Conservation (phyloP, 2,888 invertebrate species). For the Eupithecia tripunctaria region DNA sequence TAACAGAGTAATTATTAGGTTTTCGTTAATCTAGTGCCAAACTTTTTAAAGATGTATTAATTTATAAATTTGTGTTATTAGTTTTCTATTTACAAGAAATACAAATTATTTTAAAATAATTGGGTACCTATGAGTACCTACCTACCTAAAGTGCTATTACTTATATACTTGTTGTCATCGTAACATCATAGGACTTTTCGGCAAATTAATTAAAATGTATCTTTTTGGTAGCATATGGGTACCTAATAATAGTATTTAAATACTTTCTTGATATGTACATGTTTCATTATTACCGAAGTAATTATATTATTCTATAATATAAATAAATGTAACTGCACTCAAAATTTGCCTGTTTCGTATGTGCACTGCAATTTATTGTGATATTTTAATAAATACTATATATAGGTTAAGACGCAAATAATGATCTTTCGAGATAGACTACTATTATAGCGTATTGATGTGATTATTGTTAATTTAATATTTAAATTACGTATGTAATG, state of each 20-base stretch:
- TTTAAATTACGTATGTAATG: conserved; percentile 52
- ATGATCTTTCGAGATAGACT: conserved; percentile 73
- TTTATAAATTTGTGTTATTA: background rate
- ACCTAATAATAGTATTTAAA: conserved; percentile 39
- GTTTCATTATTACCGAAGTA: conserved; percentile 66
- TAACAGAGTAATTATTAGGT: background rate
- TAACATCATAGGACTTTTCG: conserved; percentile 46
- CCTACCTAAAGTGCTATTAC: background rate
- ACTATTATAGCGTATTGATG: conserved; percentile 66
- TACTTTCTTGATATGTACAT: conserved; percentile 46
- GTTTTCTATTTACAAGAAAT: background rate
- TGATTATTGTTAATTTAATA: conserved; percentile 74
- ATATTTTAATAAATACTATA: conserved; percentile 84
- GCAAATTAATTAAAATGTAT: conserved; percentile 34
- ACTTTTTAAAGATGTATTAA: background rate
- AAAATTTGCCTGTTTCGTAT: conserved; percentile 85
- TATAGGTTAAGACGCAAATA: conserved; percentile 80
- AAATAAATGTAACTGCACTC: conserved; percentile 82
- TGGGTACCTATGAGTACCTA: conserved; percentile 2
- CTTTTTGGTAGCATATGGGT: conserved; percentile 28
- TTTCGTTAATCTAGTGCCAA: conserved; percentile 23
- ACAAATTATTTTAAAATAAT: background rate
- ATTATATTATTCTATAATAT: conserved; percentile 67
- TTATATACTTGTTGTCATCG: conserved; percentile 5
- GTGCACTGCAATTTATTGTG: conserved; percentile 85